Evolutionary conservation across 2,888 invertebrate genomes (phyloP), one percentile per base, ranked within the genome.

Genomic region (Muscina levida): DNA sequence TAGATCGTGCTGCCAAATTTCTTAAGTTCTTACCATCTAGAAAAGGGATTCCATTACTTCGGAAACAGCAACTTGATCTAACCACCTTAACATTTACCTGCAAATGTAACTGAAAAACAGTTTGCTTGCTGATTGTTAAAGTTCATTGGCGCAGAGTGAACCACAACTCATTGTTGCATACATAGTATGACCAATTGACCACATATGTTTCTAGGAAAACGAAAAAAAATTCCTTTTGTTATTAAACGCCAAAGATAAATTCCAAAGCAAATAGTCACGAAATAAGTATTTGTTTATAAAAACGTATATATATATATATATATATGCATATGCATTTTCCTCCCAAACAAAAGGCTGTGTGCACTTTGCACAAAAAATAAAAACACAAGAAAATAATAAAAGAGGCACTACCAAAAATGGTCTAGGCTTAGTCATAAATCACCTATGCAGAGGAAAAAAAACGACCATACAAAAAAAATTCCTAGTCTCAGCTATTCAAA

Each of bases 101-200:
- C 48, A 4, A 53, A 22, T 22, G 13, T 11, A 13, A 53, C 8
- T 13, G 24, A 8, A 53, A 44, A 44, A 44, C 15, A 57, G 8
- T n/a, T n/a, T 31, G 5, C 31, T 57, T 13, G 1, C 15, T 59
- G 72, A 71, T 71, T 59, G 59, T 74, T 71, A 68, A 72, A 72
- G 48, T 75, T 74, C 72, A 75, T 17, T 68, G 42, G 57, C 42
- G 62, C 3, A 31, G 13, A 72, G 67, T n/a, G n/a, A n/a, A 81
- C 68, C 77, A 77, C 74, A 81, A 77, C 72, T 81, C 81, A 77
- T 62, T 59, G 67, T 77, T 65, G 72, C 56, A 75, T 74, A 65
- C 77, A 31, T 31, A 31, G 31, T 72, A 62, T 81, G 81, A 81
- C 81, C 81, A 81, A 77, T 81, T 81, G 81, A 81, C 77, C 81